Percentiles rank a stretch among this genome's conserved stretches.
Conservation (phyloP, 2,113 vertebrate genomes). For the Solea senegalensis region DNA sequence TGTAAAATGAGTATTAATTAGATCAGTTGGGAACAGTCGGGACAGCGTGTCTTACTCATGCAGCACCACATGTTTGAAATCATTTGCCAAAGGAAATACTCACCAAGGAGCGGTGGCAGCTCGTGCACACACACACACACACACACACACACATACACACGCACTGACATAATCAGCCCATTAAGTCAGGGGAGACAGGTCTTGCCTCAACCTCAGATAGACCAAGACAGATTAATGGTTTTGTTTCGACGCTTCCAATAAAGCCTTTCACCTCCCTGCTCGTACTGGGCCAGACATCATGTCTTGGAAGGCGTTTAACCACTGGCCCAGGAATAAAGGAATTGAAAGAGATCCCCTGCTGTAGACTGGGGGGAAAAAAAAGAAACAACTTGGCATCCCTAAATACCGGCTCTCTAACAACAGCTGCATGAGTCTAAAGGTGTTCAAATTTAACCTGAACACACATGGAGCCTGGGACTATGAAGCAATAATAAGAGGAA, state of each 20-base stretch:
- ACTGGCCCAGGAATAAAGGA: slow-evolving; percentile 55
- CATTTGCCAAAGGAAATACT: slow-evolving; percentile 72
- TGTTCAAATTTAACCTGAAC: slow-evolving; percentile 45
- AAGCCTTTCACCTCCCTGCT: slow-evolving; percentile 53
- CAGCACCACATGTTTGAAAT: slow-evolving; percentile 64
- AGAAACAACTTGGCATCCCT: slow-evolving; percentile 54
- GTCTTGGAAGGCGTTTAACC: slow-evolving; percentile 57
- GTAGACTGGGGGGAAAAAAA: slow-evolving; percentile 16
- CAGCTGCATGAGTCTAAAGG: slow-evolving; percentile 42
- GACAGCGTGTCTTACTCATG: slow-evolving; percentile 68
- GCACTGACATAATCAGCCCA: slow-evolving; percentile 32
- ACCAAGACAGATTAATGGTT: slow-evolving; percentile 54
- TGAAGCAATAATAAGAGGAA: slow-evolving; percentile 53
- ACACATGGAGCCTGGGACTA: slow-evolving; percentile 16
- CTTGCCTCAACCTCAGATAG: slow-evolving; percentile 38
- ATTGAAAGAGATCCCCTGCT: slow-evolving; percentile 57
- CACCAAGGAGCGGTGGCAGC: slow-evolving; percentile 34
- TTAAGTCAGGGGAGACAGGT: slow-evolving; percentile 30
- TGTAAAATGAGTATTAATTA: slow-evolving; percentile 74
- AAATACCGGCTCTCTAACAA: slow-evolving; percentile 45
- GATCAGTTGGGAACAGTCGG: slow-evolving; percentile 69
- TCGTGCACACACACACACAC: slow-evolving; percentile 32
- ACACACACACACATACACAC: slow-evolving; percentile 24
- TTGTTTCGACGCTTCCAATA: slow-evolving; percentile 61
- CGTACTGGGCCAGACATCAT: slow-evolving; percentile 64